These are phyloP conservation scores for Tenebrio molitor DNA, from an alignment of 1,140 invertebrate species.

Conservation along the genomic window DNA sequence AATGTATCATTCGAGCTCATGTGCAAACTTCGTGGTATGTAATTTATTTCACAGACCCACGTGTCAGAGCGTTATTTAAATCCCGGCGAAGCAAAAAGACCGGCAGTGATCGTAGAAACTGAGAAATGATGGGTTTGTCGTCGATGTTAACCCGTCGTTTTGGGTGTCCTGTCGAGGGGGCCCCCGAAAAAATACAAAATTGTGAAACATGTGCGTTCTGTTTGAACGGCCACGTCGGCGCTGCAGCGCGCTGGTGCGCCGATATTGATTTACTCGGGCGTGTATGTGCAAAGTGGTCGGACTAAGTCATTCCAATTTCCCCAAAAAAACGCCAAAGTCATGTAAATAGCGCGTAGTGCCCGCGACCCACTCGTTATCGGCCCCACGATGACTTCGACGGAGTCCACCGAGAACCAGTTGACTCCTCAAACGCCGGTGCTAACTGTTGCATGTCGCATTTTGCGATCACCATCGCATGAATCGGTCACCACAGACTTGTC, in stretches of 20 bases:
- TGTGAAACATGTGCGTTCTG: neutral
- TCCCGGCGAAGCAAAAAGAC: too few relatives aligned
- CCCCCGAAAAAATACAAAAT: neutral
- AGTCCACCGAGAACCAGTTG: slow-evolving; percentile 53
- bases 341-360: slow-evolving; percentile 1
- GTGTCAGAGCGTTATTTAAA: too few relatives aligned
- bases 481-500: slow-evolving; percentile 86
- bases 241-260: slow-evolving; percentile 22
- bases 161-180: too few relatives aligned
- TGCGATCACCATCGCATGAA: slow-evolving; percentile 85
- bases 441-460: slow-evolving; percentile 73
- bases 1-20: too few relatives aligned
- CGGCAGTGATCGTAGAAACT: too few relatives aligned
- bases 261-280: slow-evolving; percentile 41
- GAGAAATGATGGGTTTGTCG: too few relatives aligned
- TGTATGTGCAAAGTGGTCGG: slow-evolving; percentile 27
- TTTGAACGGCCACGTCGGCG: slow-evolving; percentile 17
- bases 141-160: too few relatives aligned
- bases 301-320: slow-evolving; percentile 12
- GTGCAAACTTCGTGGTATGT: too few relatives aligned
- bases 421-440: slow-evolving; percentile 68
- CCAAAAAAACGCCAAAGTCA: slow-evolving; percentile 16
- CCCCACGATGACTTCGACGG: slow-evolving; percentile 23
- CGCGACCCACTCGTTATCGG: neutral
- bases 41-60: too few relatives aligned